Base-by-base conservation (phyloP, 2,113 vertebrate species). In the Notothenia coriiceps region DNA sequence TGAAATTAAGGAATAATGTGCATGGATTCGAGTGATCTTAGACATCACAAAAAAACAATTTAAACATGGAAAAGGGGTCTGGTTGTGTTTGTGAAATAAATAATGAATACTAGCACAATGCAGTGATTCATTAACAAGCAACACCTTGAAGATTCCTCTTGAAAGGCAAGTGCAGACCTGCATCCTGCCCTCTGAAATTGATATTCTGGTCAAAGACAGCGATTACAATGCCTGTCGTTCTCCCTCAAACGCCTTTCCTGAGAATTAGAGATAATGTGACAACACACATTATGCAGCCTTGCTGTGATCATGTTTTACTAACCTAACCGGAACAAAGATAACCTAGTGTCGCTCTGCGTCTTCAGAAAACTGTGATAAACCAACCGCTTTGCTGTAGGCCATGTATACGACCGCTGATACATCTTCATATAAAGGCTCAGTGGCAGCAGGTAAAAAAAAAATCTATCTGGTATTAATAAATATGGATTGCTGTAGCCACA, bases 151-250 rank as follows among this genome's bases (percentile, higher is more conserved):
- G 57, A 12, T 15, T 74, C 25, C 25, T 29, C n/a, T 40, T 77
- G 56, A 73, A 70, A 80, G n/a, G 11, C 49, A 60, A 72, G 56
- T 3, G 25, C 14, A n/a, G 43, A 71, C 64, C 18, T 61, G 51
- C 55, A 60, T 78, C 43, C 57, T 50, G 29, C 17, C 74, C 72
- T 72, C 35, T 65, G 22, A 66, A 67, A 78, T 61, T 66, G 62
- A 89, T 71, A 77, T 70, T 80, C 73, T 70, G 76, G 82, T 80
- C 85, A 86, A 54, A 84, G 82, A 84, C 70, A 71, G 80, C 87
- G 87, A 91, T 85, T 76, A 80, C 62, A 25, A 50, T 10, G 69
- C 80, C 66, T 14, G 82, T 52, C 65, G 56, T 62, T 65, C 63
- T 72, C 77, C 66, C 82, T 88, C 77, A 74, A 18, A 81, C 50